Evolutionary conservation across 2,888 invertebrate genomes (phyloP).

Genomic region (Tanypteryx hageni): DNA sequence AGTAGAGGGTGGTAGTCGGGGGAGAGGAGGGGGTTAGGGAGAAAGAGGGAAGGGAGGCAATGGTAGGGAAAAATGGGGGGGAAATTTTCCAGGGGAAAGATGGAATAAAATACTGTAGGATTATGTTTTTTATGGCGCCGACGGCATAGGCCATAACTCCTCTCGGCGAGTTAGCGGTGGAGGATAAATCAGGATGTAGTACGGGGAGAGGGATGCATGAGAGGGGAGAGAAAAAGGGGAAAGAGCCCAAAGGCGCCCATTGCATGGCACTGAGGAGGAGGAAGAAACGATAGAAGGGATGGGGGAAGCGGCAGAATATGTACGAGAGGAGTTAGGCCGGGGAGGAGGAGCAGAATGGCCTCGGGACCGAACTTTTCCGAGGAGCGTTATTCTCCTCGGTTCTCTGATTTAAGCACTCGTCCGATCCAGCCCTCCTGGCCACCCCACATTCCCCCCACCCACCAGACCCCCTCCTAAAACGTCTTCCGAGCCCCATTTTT

Average conservation of each 20-base stretch:
- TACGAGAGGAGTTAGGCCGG: neutral
- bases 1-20: neutral
- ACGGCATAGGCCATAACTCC: conserved; percentile 52
- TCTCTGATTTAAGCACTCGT: conserved; percentile 49
- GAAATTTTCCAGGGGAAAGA: neutral
- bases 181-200: conserved; percentile 42
- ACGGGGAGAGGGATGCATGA: neutral
- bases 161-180: conserved; percentile 37
- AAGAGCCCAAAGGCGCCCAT: too few relatives aligned
- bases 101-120: conserved; percentile 26
- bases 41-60: neutral
- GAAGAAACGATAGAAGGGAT: neutral
- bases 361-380: neutral
- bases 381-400: conserved; percentile 23
- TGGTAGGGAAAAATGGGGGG: neutral
- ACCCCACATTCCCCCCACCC: neutral
- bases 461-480: neutral
- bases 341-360: neutral
- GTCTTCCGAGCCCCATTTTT: neutral
- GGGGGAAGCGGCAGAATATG: neutral
- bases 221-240: neutral
- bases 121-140: conserved; percentile 47
- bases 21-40: neutral
- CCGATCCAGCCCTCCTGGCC: neutral
- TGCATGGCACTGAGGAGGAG: neutral